Percentiles rank a stretch among this genome's conserved stretches.
These are phyloP conservation scores for Synanthedon myopaeformis DNA, from an alignment of 2,888 invertebrate genomes.

Conservation along the genomic window DNA sequence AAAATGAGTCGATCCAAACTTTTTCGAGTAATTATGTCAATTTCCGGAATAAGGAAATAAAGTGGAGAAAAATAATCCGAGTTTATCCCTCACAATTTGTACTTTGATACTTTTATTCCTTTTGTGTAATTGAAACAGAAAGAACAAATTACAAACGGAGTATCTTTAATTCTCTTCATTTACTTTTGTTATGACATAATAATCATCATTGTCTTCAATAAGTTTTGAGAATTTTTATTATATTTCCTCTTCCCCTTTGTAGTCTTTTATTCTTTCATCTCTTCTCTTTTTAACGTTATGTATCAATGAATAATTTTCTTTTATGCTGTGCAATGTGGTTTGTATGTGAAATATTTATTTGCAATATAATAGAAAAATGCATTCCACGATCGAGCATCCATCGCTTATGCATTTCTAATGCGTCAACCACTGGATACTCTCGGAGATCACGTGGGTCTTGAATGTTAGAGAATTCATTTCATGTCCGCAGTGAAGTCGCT, in stretches of 20 bases:
- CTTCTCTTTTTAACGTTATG: too few relatives aligned
- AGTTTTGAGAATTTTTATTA: conserved; percentile 23
- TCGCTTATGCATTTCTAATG: background rate
- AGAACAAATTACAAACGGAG: conserved; percentile 31
- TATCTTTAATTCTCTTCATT: conserved; percentile 39
- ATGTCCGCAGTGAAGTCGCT: background rate
- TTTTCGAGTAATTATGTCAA: conserved; percentile 25
- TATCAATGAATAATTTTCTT: too few relatives aligned
- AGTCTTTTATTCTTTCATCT: too few relatives aligned
- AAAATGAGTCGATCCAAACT: conserved; percentile 25
- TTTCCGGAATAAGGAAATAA: conserved; percentile 19
- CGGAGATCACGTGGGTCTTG: background rate
- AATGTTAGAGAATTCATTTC: background rate
- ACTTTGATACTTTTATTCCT: conserved; percentile 28
- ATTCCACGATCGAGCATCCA: background rate
- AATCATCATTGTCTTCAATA: conserved; percentile 30
- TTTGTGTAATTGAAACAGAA: conserved; percentile 32
- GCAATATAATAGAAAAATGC: background rate
- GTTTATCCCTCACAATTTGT: conserved; percentile 25
- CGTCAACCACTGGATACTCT: background rate
- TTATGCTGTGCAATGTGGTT: too few relatives aligned
- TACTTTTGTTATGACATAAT: conserved; percentile 40
- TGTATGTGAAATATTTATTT: background rate
- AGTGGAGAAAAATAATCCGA: conserved; percentile 23
- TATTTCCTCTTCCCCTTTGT: conserved; percentile 5